Percentiles rank a stretch among this genome's conserved stretches.
phyloP scores from a whole-genome alignment of 2,113 vertebrate genomes.

The Scalopus aquaticus region DNA sequence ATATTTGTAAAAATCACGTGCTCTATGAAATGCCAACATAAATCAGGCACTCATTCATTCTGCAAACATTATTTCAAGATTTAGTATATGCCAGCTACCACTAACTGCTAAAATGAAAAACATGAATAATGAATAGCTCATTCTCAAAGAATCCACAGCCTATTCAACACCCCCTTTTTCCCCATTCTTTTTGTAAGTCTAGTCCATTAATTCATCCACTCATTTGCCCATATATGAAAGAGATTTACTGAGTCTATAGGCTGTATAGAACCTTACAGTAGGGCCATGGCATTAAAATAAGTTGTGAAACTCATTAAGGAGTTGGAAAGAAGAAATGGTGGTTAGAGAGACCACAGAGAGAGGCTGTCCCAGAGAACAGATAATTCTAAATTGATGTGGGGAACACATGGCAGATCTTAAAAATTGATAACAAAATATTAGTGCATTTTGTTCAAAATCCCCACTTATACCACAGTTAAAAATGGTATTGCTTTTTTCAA shows the following conservation, averaged over 20 bases:
- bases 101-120: slow-evolving; percentile 15
- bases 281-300: not conserved
- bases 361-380: not conserved
- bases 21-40: slow-evolving; percentile 11
- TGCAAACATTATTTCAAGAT: slow-evolving; percentile 36
- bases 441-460: slow-evolving; percentile 32
- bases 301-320: too few species aligned
- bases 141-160: not conserved
- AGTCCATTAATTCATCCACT: not conserved
- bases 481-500: slow-evolving; percentile 1
- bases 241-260: not conserved
- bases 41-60: slow-evolving; percentile 40
- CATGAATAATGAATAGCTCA: not conserved
- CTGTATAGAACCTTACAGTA: not conserved
- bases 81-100: not conserved
- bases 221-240: not conserved
- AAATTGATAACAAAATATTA: not conserved
- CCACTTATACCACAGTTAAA: not conserved
- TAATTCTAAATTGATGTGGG: not conserved
- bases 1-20: slow-evolving; percentile 18
- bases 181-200: not conserved
- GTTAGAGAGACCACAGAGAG: not conserved
- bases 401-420: not conserved
- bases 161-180: not conserved
- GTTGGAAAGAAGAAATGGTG: not conserved